Evolutionary conservation across 1,140 invertebrate genomes (phyloP).

Genomic region (Ceratitis capitata): DNA sequence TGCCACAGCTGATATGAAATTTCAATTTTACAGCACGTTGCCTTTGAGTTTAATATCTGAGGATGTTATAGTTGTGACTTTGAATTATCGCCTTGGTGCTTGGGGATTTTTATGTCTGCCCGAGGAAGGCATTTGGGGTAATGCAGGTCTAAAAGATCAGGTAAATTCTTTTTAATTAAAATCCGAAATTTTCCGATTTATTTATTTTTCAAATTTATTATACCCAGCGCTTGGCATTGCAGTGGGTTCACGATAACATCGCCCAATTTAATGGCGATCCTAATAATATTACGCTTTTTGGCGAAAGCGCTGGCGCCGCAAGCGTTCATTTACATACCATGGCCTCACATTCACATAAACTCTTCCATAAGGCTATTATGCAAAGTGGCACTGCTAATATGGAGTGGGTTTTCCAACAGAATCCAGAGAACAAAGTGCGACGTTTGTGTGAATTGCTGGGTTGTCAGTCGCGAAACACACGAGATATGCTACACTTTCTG

Average conservation of each 20-base stretch:
- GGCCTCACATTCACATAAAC: conserved; percentile 54
- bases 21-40: conserved; percentile 61
- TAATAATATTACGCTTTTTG: conserved; percentile 68
- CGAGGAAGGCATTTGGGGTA: conserved; percentile 67
- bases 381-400: conserved; percentile 64
- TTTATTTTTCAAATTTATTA: background rate
- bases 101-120: conserved; percentile 70
- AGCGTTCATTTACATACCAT: conserved; percentile 60
- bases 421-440: conserved; percentile 47
- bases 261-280: conserved; percentile 71
- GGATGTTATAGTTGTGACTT: conserved; percentile 71
- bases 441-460: conserved; percentile 49
- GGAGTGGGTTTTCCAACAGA: conserved; percentile 51
- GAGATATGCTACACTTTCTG: conserved; percentile 49
- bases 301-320: conserved; percentile 67
- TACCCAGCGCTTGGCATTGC: conserved; percentile 65
- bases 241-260: conserved; percentile 72
- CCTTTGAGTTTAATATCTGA: conserved; percentile 70
- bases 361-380: conserved; percentile 66
- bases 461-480: conserved; percentile 39
- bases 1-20: background rate
- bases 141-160: conserved; percentile 74
- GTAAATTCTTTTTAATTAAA: conserved; percentile 69
- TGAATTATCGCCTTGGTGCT: conserved; percentile 74
- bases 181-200: conserved; percentile 67